These are phyloP conservation scores for Oreortyx pictus DNA, from an alignment of 2,797 vertebrate species.

Conservation along the genomic window DNA sequence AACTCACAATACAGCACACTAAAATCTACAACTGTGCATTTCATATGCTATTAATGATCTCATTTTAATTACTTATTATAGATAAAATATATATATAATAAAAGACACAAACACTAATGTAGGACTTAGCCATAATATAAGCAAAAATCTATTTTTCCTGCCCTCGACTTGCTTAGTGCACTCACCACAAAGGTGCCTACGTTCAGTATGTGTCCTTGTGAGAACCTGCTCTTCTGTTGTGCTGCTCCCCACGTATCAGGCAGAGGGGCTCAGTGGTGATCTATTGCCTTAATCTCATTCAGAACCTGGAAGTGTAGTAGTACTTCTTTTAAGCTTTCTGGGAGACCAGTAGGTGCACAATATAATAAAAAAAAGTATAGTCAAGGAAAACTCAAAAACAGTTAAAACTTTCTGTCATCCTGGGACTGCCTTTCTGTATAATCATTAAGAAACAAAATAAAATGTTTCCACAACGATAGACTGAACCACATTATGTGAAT, in stretches of 20 bases:
- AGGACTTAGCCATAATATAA: neutral
- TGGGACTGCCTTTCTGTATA: neutral
- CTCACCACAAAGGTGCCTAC: neutral
- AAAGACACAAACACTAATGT: neutral
- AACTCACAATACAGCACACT: neutral
- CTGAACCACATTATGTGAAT: neutral
- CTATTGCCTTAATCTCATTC: neutral
- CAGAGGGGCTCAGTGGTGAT: neutral
- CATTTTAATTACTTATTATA: neutral
- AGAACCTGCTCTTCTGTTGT: neutral
- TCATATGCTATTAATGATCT: neutral
- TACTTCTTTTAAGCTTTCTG: neutral
- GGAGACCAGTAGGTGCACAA: neutral
- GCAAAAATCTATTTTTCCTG: neutral
- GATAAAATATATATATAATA: neutral
- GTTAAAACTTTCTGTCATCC: neutral
- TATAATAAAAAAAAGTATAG: neutral
- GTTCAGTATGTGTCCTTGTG: neutral
- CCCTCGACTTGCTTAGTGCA: neutral
- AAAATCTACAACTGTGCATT: neutral
- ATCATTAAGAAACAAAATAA: neutral
- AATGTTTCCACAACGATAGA: neutral
- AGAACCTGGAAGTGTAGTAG: neutral
- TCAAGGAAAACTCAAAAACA: neutral
- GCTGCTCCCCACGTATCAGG: neutral